Percentiles rank a stretch among this genome's conserved stretches.
Evolutionary conservation across 2,888 invertebrate genomes (phyloP).

Genomic region (Pollenia amentaria): DNA sequence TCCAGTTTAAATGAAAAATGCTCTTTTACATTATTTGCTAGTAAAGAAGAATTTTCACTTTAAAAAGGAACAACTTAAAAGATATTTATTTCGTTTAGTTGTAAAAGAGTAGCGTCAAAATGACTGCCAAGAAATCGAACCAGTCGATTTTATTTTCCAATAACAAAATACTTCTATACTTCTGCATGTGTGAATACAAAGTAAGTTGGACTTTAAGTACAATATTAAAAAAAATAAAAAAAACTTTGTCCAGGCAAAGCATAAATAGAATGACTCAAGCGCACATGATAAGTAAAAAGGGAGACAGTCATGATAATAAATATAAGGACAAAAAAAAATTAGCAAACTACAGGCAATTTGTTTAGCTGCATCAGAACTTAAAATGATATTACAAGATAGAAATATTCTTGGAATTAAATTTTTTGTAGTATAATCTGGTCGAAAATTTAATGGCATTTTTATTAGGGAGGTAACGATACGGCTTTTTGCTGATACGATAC

Average conservation of each 20-base stretch:
- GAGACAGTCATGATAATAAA: slow-evolving; percentile 13
- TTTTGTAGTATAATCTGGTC: too few relatives aligned
- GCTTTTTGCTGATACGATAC: too few relatives aligned
- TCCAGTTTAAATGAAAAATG: slow-evolving; percentile 15
- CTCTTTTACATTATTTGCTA: background rate
- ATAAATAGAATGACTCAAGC: slow-evolving; percentile 29
- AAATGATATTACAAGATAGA: too few relatives aligned
- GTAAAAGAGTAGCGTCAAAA: slow-evolving; percentile 58
- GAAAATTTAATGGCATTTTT: too few relatives aligned
- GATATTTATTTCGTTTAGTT: slow-evolving; percentile 10
- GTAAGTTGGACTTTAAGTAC: background rate
- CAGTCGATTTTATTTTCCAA: slow-evolving; percentile 12
- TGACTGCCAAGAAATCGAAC: slow-evolving; percentile 64
- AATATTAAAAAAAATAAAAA: background rate
- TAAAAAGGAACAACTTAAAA: slow-evolving; percentile 17
- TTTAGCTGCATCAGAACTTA: too few relatives aligned
- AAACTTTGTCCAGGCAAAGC: background rate
- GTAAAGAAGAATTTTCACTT: slow-evolving; percentile 40
- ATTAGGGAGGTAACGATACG: too few relatives aligned
- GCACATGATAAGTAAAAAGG: background rate
- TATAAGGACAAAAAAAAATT: background rate
- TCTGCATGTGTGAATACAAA: background rate
- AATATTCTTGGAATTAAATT: too few relatives aligned
- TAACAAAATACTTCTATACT: slow-evolving; percentile 1
- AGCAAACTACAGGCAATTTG: too few relatives aligned